phyloP scores from a whole-genome alignment of 2,113 vertebrate species.

The Periophthalmodon schlosseri region DNA sequence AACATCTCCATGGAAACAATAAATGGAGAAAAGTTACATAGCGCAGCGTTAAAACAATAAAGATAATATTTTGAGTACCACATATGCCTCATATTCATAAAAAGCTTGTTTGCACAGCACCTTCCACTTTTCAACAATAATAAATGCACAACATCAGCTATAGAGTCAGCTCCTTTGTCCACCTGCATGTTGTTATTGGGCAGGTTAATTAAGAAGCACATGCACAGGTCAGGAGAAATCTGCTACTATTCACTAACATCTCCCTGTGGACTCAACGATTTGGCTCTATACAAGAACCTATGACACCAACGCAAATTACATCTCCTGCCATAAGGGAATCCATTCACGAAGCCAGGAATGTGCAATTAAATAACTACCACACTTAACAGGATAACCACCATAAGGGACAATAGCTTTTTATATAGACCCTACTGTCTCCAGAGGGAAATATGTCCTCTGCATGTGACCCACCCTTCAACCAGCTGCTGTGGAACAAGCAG shows the following conservation, averaged over 20 bases:
- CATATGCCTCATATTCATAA: neutral
- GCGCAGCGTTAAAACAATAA: too few relatives aligned
- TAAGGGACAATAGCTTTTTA: too few relatives aligned
- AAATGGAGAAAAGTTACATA: too few relatives aligned
- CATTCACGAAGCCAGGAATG: neutral
- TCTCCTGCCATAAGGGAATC: neutral
- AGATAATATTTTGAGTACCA: neutral
- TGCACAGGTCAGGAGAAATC: conserved; percentile 6
- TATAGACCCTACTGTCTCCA: too few relatives aligned
- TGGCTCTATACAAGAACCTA: conserved; percentile 2
- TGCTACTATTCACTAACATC: neutral
- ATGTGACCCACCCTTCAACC: neutral
- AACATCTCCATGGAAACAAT: too few relatives aligned
- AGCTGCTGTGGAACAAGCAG: too few relatives aligned
- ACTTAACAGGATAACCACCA: neutral
- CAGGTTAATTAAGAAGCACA: neutral
- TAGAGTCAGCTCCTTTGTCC: neutral
- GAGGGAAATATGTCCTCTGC: neutral
- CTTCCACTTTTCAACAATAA: neutral
- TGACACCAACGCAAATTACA: conserved; percentile 6
- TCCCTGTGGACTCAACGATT: neutral
- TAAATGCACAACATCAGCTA: neutral
- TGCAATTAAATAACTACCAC: neutral
- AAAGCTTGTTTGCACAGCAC: neutral
- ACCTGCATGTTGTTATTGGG: neutral